phyloP scores from a whole-genome alignment of 2,113 vertebrate species.

The Recurvirostra avosetta region DNA sequence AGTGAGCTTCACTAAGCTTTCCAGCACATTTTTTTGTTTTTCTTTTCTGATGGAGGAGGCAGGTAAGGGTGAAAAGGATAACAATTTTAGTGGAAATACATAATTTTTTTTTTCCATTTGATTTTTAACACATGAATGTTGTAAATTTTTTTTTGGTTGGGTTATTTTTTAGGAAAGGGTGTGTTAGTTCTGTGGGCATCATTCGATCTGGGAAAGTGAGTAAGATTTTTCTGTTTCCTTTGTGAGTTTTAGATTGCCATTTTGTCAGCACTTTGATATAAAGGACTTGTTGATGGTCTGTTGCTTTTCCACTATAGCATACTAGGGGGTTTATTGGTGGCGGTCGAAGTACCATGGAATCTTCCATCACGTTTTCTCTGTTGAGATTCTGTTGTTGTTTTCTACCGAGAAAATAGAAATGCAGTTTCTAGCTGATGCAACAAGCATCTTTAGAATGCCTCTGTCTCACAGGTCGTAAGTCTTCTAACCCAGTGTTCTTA shows the following conservation, averaged over 20 bases:
- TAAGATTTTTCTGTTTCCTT: background rate
- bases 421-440: background rate
- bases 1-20: background rate
- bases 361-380: background rate
- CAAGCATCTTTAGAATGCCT: background rate
- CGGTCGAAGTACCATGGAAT: background rate
- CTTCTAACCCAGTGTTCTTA: accelerated
- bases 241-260: background rate
- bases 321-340: background rate
- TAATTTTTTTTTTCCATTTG: background rate
- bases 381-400: background rate
- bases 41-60: background rate
- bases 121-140: background rate
- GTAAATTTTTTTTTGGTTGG: background rate
- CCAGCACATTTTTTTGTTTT: background rate
- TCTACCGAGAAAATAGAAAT: background rate
- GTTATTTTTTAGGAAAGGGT: background rate
- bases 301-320: background rate
- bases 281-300: background rate
- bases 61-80: background rate
- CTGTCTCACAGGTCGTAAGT: background rate
- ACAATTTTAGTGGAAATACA: background rate
- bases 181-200: background rate
- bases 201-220: background rate
- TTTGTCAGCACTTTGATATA: background rate